Conservation (phyloP, 2,113 vertebrate species). For the Sclerurus mexicanus region DNA sequence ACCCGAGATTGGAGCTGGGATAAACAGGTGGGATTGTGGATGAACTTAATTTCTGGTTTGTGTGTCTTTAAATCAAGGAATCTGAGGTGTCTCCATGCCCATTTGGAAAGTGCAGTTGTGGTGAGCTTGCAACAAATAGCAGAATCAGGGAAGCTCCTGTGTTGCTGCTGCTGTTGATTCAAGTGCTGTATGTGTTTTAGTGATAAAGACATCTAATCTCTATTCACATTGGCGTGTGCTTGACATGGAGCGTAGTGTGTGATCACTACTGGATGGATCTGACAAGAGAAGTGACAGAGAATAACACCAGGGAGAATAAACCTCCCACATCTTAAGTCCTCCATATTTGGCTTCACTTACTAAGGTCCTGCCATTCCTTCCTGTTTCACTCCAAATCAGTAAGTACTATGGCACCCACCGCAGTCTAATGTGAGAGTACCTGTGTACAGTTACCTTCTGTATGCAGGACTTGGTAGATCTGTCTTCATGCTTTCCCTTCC, state of each 20-base stretch:
- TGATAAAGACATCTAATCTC: neutral
- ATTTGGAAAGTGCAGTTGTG: neutral
- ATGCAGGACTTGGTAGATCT: neutral
- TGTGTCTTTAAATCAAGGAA: neutral
- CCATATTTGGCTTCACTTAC: neutral
- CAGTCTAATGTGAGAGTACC: neutral
- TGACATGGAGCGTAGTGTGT: fast-evolving
- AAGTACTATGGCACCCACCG: neutral
- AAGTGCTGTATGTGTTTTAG: neutral
- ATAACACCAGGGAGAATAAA: neutral
- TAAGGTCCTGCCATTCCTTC: neutral
- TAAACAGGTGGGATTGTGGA: neutral
- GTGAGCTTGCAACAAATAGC: neutral
- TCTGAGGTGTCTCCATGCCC: neutral
- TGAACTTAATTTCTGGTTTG: neutral
- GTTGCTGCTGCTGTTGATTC: neutral
- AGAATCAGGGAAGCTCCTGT: fast-evolving
- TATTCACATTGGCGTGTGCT: neutral
- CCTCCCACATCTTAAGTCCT: neutral
- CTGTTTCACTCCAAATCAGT: neutral
- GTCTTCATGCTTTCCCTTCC: neutral
- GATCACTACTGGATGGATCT: neutral
- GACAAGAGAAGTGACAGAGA: neutral
- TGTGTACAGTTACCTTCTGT: neutral
- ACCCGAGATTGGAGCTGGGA: neutral